Evolutionary conservation across 2,888 invertebrate species (phyloP).

Genomic region (Bellardia bayeri): DNA sequence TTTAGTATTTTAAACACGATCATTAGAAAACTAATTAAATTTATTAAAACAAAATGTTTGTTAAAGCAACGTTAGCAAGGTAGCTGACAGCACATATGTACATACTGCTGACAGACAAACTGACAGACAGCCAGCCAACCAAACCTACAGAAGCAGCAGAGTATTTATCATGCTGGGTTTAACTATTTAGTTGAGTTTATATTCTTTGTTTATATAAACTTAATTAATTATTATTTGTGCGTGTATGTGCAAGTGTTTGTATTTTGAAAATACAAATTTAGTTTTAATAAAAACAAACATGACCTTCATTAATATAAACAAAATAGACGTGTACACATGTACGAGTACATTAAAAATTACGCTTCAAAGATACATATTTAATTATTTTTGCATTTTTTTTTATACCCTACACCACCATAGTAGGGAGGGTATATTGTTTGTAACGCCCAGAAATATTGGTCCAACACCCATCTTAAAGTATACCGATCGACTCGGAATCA

Average conservation of each 20-base stretch:
- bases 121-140: not conserved
- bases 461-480: no score
- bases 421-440: no score
- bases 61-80: not conserved
- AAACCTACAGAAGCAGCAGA: no score
- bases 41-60: constrained; percentile 28
- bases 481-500: no score
- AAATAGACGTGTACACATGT: not conserved
- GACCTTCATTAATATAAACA: constrained; percentile 64
- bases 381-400: not conserved
- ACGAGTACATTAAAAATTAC: no score
- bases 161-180: no score
- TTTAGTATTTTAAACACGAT: constrained; percentile 5
- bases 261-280: not conserved
- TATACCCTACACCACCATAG: no score
- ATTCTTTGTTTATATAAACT: not conserved
- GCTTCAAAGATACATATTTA: constrained; percentile 5
- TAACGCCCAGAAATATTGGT: no score
- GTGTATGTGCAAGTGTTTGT: not conserved
- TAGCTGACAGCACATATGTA: not conserved
- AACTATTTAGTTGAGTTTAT: no score
- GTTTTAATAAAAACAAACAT: constrained; percentile 57
- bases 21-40: constrained; percentile 1
- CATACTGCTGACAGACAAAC: not conserved
- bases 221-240: not conserved